phyloP scores from a whole-genome alignment of 2,888 invertebrate genomes.

The Lochmaea crataegi region DNA sequence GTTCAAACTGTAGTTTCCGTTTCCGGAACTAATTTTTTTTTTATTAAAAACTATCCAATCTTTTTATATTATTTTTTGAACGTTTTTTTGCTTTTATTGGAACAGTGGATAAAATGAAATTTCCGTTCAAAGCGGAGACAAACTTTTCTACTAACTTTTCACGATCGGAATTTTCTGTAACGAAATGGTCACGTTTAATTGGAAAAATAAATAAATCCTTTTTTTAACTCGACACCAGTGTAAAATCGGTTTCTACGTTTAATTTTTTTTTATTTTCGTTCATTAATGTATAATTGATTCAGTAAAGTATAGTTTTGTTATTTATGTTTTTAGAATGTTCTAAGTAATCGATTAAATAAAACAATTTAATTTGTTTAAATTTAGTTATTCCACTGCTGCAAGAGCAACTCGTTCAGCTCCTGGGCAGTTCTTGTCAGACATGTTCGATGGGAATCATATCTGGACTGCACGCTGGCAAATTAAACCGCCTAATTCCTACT shows the following conservation, averaged over 20 bases:
- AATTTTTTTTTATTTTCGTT: too few relatives aligned
- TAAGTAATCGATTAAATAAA: too few relatives aligned
- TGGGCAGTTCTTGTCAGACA: too few relatives aligned
- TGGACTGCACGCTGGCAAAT: too few relatives aligned
- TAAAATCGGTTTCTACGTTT: neutral
- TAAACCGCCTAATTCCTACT: too few relatives aligned
- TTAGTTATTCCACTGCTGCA: too few relatives aligned
- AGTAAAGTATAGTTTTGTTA: too few relatives aligned
- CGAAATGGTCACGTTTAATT: constrained; percentile 3
- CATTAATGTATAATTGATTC: too few relatives aligned
- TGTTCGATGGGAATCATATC: too few relatives aligned
- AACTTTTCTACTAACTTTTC: constrained; percentile 2
- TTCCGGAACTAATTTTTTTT: neutral
- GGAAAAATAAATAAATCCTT: constrained; percentile 8
- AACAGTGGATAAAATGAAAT: neutral
- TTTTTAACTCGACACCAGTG: neutral
- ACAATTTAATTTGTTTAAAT: too few relatives aligned
- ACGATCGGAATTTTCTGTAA: constrained; percentile 1
- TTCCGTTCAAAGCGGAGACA: neutral
- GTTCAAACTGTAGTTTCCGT: neutral
- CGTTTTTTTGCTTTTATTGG: neutral
- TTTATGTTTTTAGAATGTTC: neutral
- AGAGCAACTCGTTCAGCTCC: too few relatives aligned
- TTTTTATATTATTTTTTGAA: neutral
- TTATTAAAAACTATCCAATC: neutral